Evolutionary conservation across 2,797 vertebrate species (phyloP).

Genomic region (Helarctos malayanus): DNA sequence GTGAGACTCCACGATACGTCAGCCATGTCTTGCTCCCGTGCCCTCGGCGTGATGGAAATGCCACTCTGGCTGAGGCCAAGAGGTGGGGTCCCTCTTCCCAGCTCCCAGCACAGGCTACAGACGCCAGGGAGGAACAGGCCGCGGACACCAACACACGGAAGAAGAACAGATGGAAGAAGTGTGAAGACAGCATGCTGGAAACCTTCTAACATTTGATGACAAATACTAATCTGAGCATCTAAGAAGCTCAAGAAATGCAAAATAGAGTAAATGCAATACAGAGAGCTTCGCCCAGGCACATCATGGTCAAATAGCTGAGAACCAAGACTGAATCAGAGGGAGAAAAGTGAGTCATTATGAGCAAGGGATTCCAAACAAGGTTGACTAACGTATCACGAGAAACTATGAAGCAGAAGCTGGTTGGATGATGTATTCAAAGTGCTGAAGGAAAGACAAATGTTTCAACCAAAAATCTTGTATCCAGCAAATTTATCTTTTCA

Average conservation of each 20-base stretch:
- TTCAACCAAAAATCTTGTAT: background rate
- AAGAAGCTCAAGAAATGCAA: background rate
- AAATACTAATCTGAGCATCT: background rate
- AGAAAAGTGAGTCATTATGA: too few relatives aligned
- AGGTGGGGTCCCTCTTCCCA: background rate
- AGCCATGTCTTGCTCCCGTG: fast-evolving
- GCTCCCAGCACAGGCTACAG: too few relatives aligned
- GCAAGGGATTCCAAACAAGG: background rate
- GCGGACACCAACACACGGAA: background rate
- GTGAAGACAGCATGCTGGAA: background rate
- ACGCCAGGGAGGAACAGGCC: too few relatives aligned
- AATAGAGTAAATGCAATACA: background rate
- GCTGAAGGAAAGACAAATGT: background rate
- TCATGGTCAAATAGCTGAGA: background rate
- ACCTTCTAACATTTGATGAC: background rate
- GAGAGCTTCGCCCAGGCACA: background rate
- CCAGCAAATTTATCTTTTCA: background rate
- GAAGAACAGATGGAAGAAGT: too few relatives aligned
- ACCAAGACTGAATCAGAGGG: background rate
- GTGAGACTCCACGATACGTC: fast-evolving
- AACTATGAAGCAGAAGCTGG: too few relatives aligned
- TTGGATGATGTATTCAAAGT: background rate
- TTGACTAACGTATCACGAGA: background rate
- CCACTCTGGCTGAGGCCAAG: background rate
- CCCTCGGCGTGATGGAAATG: fast-evolving